A percentile compares a stretch with the other conserved stretches of the same genome.
Evolutionary conservation across 2,888 invertebrate species (phyloP).

Genomic region (Gibbula magus): DNA sequence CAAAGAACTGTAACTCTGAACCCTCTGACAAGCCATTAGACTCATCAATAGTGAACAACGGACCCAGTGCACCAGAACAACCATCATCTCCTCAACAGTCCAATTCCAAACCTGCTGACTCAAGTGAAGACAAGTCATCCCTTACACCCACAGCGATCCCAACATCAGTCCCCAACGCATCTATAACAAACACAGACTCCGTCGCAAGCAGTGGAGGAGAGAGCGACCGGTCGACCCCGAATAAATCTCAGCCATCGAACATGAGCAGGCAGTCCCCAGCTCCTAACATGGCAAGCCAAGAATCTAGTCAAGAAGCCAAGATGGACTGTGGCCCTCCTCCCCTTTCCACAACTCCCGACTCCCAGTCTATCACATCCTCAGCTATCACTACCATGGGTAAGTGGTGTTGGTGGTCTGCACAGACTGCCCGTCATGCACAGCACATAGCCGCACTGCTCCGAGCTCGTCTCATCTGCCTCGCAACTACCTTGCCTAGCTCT

Average conservation of each 20-base stretch:
- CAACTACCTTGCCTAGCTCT: background rate
- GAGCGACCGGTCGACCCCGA: background rate
- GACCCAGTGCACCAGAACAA: constrained; percentile 20
- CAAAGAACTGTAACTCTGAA: background rate
- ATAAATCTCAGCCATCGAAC: background rate
- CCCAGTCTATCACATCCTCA: constrained; percentile 41
- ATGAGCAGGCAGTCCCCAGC: background rate
- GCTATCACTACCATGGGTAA: constrained; percentile 44
- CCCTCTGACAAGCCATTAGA: constrained; percentile 7
- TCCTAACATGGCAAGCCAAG: constrained; percentile 25
- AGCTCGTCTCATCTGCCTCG: background rate
- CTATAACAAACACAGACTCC: constrained; percentile 25
- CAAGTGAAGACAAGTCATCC: background rate
- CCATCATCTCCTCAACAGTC: background rate
- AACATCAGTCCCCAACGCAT: background rate
- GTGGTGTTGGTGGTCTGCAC: constrained; percentile 9
- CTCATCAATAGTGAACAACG: constrained; percentile 7
- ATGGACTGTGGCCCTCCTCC: background rate
- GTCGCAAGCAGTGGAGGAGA: constrained; percentile 5
- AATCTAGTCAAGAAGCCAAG: constrained; percentile 25
- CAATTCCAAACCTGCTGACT: background rate
- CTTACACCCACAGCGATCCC: background rate
- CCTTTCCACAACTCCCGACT: background rate
- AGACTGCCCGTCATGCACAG: constrained; percentile 5
- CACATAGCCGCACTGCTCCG: background rate